Conservation (phyloP, 2,888 invertebrate species). For the Eupithecia subumbrata region DNA sequence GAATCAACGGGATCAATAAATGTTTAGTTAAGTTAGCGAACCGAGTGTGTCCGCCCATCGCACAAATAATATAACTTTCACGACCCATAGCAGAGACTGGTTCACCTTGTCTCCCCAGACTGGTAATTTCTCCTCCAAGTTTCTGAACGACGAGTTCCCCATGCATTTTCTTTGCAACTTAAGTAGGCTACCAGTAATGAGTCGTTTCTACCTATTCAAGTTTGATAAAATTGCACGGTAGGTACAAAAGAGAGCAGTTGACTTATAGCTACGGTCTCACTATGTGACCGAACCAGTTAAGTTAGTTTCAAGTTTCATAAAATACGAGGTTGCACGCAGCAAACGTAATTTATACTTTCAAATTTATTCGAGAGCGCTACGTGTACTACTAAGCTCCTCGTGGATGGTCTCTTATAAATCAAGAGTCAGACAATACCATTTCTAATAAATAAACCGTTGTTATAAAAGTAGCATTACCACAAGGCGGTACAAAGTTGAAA, state of each 20-base stretch:
- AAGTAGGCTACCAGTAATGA: slow-evolving; percentile 75
- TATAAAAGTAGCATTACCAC: slow-evolving; percentile 67
- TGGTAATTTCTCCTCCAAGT: slow-evolving; percentile 71
- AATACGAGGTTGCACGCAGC: slow-evolving; percentile 49
- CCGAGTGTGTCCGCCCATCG: slow-evolving; percentile 42
- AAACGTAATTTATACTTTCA: slow-evolving; percentile 53
- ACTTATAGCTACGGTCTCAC: slow-evolving; percentile 51
- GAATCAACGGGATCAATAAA: slow-evolving; percentile 39
- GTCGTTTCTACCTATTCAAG: slow-evolving; percentile 69
- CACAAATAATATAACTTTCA: slow-evolving; percentile 76
- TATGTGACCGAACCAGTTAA: slow-evolving; percentile 51
- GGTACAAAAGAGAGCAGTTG: slow-evolving; percentile 59
- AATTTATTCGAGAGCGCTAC: slow-evolving; percentile 40
- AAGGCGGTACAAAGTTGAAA: slow-evolving; percentile 73
- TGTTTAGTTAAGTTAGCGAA: slow-evolving; percentile 47
- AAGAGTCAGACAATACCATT: slow-evolving; percentile 55
- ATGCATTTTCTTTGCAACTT: slow-evolving; percentile 75
- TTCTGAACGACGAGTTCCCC: slow-evolving; percentile 64
- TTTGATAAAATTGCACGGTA: slow-evolving; percentile 66
- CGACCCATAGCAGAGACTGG: slow-evolving; percentile 67
- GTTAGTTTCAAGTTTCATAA: slow-evolving; percentile 55
- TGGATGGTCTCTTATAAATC: slow-evolving; percentile 58
- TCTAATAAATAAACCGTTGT: slow-evolving; percentile 67
- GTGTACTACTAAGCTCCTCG: slow-evolving; percentile 42
- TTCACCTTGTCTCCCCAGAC: slow-evolving; percentile 69